Base-by-base conservation (phyloP, 1,140 invertebrate genomes). In the Maconellicoccus hirsutus region DNA sequence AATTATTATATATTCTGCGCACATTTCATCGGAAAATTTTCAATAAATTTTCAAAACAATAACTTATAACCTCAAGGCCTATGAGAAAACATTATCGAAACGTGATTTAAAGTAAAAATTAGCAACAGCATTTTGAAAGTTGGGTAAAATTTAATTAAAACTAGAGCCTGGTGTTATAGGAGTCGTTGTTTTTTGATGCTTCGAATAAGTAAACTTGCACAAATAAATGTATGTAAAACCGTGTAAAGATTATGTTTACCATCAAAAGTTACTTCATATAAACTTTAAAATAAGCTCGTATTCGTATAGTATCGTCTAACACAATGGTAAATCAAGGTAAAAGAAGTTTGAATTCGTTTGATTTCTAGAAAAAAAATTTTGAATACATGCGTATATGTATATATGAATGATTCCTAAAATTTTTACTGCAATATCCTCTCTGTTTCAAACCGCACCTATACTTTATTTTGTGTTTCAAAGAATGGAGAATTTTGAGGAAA, bases 111-210 rank as follows among this genome's bases (percentile, higher is more conserved):
- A 19, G 42, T 4, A 52, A 52, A 52, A 33, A 33, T 19, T 52
- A 52, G 10, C 10, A 8, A 4, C 2, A 52, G n/a, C n/a, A 19
- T 19, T 52, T 19, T 16, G 42, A 52, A 52, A 52, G 42, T 8
- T 52, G 42, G 42, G 42, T 52, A 52, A 52, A 52, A 52, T 52
- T 52, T 52, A 52, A 52, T 52, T 52, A 52, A 52, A 52, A 52
- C 42, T 19, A 16, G 16, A 52, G 42, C 42, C 42, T 2, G 16
- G 42, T 16, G n/a, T 52, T 52, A 52, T 52, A 4, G 42, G 16
- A 52, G 42, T 52, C 42, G 12, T 52, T 16, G 42, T 52, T 52
- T 16, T 52, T 52, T 16, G 42, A 52, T 52, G n/a, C 42, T 52
- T 16, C 42, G n/a, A 8, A 16, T 52, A 52, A 52, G n/a, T 52